Conservation (phyloP, 1,140 invertebrate species). For the Penaeus japonicus region DNA sequence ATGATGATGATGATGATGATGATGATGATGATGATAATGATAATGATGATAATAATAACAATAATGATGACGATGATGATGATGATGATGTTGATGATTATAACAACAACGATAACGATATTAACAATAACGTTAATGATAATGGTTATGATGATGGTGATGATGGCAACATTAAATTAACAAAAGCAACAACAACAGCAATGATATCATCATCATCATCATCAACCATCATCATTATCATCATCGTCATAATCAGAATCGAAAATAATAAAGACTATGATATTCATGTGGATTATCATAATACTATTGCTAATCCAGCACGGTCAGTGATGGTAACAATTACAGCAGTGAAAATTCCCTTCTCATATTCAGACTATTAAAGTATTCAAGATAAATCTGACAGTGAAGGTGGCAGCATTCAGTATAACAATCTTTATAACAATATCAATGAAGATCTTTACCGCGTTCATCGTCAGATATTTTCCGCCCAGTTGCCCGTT, state of each 20-base stretch:
- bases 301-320: no score
- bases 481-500: no score
- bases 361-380: neutral
- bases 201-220: neutral
- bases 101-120: neutral
- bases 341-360: no score
- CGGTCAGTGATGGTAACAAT: no score
- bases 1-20: neutral
- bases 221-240: neutral
- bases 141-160: neutral
- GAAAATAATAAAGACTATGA: no score
- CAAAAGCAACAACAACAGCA: neutral
- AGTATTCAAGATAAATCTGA: neutral
- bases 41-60: neutral
- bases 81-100: no score
- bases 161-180: neutral
- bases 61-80: neutral
- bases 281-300: no score
- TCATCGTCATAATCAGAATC: no score
- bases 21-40: neutral
- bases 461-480: no score
- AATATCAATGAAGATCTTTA: no score
- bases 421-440: no score
- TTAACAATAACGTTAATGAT: neutral
- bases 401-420: no score